Evolutionary conservation across 2,797 vertebrate species (phyloP), one percentile per base, ranked within the genome.

Genomic region (Okamejei kenojei): DNA sequence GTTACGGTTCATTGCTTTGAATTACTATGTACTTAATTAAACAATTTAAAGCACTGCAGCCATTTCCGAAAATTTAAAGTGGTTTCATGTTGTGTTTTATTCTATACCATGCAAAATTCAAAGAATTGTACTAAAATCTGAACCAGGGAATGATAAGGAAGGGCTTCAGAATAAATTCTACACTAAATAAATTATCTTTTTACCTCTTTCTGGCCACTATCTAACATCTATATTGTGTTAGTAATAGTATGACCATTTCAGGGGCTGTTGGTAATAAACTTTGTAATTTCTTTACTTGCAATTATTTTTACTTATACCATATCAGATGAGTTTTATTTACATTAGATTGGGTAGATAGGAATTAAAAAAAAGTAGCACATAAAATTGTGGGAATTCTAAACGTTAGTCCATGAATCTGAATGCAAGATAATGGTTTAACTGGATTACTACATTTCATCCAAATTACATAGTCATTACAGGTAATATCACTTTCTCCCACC

Each of bases 11-110:
- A 94, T 23, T 94, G 95, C 93, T 94, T 96, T 95, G 95, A 95
- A 95, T 96, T 96, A 95, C 93, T 95, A 94, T 94, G 94, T 94
- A 94, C 93, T 96, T 95, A 95, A 96, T 95, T 96, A 95, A 96
- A 96, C 71, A 92, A 92, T 92, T 54, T 92, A 92, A 73, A 92
- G 71, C 71, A 45, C 71, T 92, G 90, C 71, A 74, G 73, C 71
- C 90, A 29, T 54, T 45, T 29, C 35, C 26, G 15, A 92, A 74
- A 91, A 92, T 76, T 54, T 76, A 73, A 73, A 73, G 90, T 91
- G 90, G 68, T 92, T 92, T 54, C 68, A 29, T 92, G 68, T 91
- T 91, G 90, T 74, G 90, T 73, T 74, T 92, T 71, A 29, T 10
- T 54, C n/a, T 84, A 58, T 54, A 74, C 29, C 38, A 76, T n/a